A percentile compares a stretch with the other conserved stretches of the same genome.
Conservation (phyloP, 1,140 invertebrate genomes). For the Heliconius hewitsoni region DNA sequence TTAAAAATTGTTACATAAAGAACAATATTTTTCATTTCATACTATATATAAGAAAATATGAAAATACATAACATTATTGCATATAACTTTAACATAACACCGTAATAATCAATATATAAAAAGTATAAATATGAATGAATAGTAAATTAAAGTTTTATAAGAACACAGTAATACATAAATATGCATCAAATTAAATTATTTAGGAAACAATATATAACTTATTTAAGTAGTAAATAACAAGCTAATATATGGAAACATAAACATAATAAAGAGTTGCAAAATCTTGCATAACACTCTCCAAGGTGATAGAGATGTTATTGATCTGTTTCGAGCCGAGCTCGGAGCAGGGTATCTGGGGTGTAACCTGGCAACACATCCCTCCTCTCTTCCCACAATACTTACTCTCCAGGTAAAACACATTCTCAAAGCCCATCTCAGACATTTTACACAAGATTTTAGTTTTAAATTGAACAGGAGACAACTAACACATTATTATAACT, state of each 20-base stretch:
- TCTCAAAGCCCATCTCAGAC: constrained; percentile 80
- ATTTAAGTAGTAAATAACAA: too few species aligned
- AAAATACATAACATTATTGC: too few species aligned
- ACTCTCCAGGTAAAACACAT: constrained; percentile 81
- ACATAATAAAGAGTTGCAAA: constrained; percentile 23
- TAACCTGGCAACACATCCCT: constrained; percentile 76
- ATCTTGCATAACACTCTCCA: constrained; percentile 73
- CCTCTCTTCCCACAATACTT: constrained; percentile 64
- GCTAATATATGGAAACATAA: not conserved
- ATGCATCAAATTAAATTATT: too few species aligned
- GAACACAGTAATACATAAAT: not conserved
- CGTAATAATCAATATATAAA: too few species aligned
- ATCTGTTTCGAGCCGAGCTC: constrained; percentile 61
- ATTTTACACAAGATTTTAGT: constrained; percentile 51
- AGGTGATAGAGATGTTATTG: constrained; percentile 75
- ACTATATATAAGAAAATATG: too few species aligned
- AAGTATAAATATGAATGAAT: too few species aligned
- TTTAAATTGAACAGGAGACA: not conserved
- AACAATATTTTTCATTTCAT: too few species aligned
- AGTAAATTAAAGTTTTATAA: too few species aligned
- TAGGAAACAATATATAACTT: too few species aligned
- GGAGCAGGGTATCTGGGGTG: constrained; percentile 60
- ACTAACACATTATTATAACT: constrained; percentile 56
- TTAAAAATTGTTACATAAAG: too few species aligned
- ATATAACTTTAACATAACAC: too few species aligned